Conservation (phyloP, 2,888 invertebrate species). For the Troides oblongomaculatus region DNA sequence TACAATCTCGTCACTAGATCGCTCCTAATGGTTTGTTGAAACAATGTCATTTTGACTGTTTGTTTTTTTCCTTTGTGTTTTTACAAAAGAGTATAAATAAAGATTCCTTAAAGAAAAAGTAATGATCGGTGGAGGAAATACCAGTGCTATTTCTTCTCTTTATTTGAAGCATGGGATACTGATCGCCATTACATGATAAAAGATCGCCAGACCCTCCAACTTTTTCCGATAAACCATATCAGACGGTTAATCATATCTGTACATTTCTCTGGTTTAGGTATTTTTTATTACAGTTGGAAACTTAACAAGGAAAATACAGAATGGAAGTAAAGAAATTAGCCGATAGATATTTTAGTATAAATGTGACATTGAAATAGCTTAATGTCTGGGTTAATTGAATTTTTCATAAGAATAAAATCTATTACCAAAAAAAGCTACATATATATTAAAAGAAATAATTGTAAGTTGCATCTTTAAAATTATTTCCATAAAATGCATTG, state of each 20-base stretch:
- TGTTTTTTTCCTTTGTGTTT: neutral
- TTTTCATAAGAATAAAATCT: too few relatives aligned
- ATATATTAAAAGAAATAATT: too few relatives aligned
- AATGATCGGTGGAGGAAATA: neutral
- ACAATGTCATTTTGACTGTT: conserved; percentile 5
- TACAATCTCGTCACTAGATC: neutral
- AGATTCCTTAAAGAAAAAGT: neutral
- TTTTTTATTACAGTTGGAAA: neutral
- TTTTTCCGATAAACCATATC: neutral
- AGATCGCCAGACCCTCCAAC: neutral
- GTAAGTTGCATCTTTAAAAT: too few relatives aligned
- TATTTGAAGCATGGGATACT: neutral
- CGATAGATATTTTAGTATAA: neutral
- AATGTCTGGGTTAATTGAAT: too few relatives aligned
- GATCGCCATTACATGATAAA: neutral
- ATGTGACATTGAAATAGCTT: too few relatives aligned
- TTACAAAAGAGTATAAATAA: neutral
- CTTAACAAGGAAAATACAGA: neutral
- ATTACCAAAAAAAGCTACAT: too few relatives aligned
- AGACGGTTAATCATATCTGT: neutral
- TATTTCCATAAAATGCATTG: too few relatives aligned
- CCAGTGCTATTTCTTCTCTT: neutral
- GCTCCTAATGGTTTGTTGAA: neutral
- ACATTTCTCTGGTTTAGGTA: neutral
- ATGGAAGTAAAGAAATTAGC: neutral